These are phyloP conservation scores for Palythoa grandis DNA, from an alignment of 92 coral and sea anemone species.

Conservation along the genomic window DNA sequence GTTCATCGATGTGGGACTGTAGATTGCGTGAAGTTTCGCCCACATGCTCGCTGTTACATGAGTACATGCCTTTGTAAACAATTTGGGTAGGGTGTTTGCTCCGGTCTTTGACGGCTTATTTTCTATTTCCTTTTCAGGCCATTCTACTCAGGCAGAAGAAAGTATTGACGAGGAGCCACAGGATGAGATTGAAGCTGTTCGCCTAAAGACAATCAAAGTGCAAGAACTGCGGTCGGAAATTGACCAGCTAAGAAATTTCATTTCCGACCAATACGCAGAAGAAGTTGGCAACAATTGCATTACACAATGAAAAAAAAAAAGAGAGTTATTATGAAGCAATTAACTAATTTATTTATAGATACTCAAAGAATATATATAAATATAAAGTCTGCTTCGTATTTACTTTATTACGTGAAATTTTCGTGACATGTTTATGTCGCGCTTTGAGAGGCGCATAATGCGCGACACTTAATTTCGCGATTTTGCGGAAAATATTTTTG, in stretches of 20 bases:
- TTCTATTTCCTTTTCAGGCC: slow-evolving; percentile 21
- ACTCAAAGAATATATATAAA: background rate
- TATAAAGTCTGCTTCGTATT: background rate
- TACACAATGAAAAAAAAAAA: slow-evolving; percentile 63
- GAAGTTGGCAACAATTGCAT: slow-evolving; percentile 88
- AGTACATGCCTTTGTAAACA: too few relatives aligned
- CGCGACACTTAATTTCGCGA: background rate
- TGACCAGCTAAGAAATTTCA: slow-evolving; percentile 72
- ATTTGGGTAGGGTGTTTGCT: too few relatives aligned
- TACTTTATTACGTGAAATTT: background rate
- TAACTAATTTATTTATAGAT: slow-evolving; percentile 15
- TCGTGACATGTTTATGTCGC: background rate
- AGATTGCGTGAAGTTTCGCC: too few relatives aligned
- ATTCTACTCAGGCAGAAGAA: slow-evolving; percentile 48
- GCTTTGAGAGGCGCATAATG: background rate
- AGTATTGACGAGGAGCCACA: slow-evolving; percentile 24
- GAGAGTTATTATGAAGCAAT: background rate
- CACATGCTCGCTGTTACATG: too few relatives aligned
- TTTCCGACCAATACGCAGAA: slow-evolving; percentile 92
- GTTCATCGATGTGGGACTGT: too few relatives aligned
- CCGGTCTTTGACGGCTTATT: background rate
- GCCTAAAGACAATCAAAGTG: slow-evolving; percentile 57
- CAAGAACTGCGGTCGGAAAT: slow-evolving; percentile 76
- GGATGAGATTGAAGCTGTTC: slow-evolving; percentile 67
- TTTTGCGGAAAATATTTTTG: too few relatives aligned